Evolutionary conservation across 2,888 invertebrate species (phyloP).

Genomic region (Dynastes maya): DNA sequence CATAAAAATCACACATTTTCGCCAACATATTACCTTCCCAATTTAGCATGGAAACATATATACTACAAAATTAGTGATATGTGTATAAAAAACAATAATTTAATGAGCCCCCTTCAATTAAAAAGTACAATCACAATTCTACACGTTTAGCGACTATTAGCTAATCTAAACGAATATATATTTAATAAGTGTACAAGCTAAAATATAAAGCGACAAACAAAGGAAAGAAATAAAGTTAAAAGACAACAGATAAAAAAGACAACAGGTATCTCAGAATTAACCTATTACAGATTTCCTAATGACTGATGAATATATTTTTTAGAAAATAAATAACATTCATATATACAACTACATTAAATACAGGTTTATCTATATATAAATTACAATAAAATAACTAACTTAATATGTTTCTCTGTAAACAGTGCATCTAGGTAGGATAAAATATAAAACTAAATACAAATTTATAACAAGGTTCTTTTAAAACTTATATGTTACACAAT

Average conservation of each 20-base stretch:
- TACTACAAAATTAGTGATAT: constrained; percentile 13
- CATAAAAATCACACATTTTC: not conserved
- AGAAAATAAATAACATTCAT: constrained; percentile 46
- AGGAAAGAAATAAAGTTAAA: constrained; percentile 5
- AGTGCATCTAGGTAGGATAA: constrained; percentile 27
- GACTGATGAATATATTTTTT: constrained; percentile 42
- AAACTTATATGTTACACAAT: constrained; percentile 37
- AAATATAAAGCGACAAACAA: not conserved
- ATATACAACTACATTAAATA: constrained; percentile 40
- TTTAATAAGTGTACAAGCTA: too few relatives aligned
- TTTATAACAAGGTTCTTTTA: constrained; percentile 9
- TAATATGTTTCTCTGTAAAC: constrained; percentile 30
- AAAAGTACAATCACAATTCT: constrained; percentile 27
- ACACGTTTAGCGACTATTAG: not conserved
- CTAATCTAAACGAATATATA: not conserved
- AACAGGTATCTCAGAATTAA: constrained; percentile 11
- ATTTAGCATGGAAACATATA: not conserved
- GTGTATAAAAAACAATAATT: not conserved
- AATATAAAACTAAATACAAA: constrained; percentile 42
- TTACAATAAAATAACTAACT: constrained; percentile 40
- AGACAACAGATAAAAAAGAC: constrained; percentile 5
- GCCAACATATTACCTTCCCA: not conserved
- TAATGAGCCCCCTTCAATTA: constrained; percentile 15
- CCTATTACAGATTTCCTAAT: constrained; percentile 30
- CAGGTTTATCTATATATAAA: constrained; percentile 37